Percentiles rank a stretch among this genome's conserved stretches.
phyloP scores from a whole-genome alignment of 2,888 invertebrate species.

The Limulus polyphemus region DNA sequence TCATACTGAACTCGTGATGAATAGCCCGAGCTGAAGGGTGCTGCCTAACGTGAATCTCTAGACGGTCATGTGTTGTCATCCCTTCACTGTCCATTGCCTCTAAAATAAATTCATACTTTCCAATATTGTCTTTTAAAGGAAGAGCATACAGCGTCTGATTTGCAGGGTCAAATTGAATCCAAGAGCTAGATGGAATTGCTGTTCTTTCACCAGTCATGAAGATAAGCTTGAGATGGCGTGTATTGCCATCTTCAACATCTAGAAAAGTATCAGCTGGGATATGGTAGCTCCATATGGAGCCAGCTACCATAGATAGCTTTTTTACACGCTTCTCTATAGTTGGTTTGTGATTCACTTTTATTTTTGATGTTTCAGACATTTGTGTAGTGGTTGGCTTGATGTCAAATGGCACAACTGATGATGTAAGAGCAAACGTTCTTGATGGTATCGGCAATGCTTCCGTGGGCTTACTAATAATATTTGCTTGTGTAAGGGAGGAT shows the following conservation, averaged over 20 bases:
- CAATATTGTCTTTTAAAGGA: constrained; percentile 54
- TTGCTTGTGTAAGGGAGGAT: background rate
- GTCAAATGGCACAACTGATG: background rate
- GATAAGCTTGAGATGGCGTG: constrained; percentile 53
- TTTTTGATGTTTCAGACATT: constrained; percentile 12
- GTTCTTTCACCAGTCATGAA: constrained; percentile 46
- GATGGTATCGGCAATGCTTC: background rate
- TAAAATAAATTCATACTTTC: constrained; percentile 48
- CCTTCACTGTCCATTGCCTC: constrained; percentile 69
- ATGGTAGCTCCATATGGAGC: constrained; percentile 60
- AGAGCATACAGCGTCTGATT: constrained; percentile 70
- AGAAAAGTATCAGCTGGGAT: constrained; percentile 71
- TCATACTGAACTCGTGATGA: constrained; percentile 66
- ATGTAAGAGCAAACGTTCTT: background rate
- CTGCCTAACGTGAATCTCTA: constrained; percentile 62
- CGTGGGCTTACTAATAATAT: too few species aligned
- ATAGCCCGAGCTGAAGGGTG: constrained; percentile 64
- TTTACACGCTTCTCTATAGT: constrained; percentile 60
- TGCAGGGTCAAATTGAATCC: constrained; percentile 70
- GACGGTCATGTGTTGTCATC: constrained; percentile 52
- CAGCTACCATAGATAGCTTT: constrained; percentile 62
- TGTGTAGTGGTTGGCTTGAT: background rate
- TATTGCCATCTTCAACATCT: constrained; percentile 67
- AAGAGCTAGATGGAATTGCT: constrained; percentile 53
- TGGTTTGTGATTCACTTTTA: constrained; percentile 45